Evolutionary conservation across 2,797 vertebrate species (phyloP).

Genomic region (Monodelphis domestica): DNA sequence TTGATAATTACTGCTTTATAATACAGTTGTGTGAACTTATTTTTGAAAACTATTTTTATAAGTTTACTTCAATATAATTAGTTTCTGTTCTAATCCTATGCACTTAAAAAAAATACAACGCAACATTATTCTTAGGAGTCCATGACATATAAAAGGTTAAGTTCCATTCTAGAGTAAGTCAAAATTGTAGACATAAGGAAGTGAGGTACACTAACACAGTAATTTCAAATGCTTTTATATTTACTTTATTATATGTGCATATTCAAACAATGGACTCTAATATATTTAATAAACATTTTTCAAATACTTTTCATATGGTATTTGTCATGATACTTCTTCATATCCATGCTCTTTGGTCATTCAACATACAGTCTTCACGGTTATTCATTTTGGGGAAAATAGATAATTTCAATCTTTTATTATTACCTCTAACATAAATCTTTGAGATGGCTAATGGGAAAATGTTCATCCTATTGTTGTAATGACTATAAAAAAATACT

Average conservation of each 20-base stretch:
- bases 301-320: conserved; percentile 73
- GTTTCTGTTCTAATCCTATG: background rate
- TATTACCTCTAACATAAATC: conserved; percentile 64
- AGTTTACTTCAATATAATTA: background rate
- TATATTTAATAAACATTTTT: conserved; percentile 82
- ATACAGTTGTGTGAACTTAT: no score
- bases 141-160: background rate
- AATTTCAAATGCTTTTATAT: conserved; percentile 63
- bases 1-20: no score
- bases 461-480: conserved; percentile 74
- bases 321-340: conserved; percentile 64
- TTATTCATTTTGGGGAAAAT: conserved; percentile 75
- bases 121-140: background rate
- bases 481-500: conserved; percentile 75
- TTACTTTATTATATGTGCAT: conserved; percentile 82
- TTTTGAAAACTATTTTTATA: background rate
- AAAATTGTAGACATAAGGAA: conserved; percentile 42
- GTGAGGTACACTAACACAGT: conserved; percentile 45
- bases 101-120: background rate
- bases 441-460: conserved; percentile 72
- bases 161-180: conserved; percentile 19
- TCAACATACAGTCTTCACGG: conserved; percentile 72
- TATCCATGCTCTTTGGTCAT: conserved; percentile 82
- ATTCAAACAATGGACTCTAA: conserved; percentile 79
- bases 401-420: conserved; percentile 70